Base-by-base conservation (phyloP, 2,797 vertebrate species). In the Sebastes variabilis region DNA sequence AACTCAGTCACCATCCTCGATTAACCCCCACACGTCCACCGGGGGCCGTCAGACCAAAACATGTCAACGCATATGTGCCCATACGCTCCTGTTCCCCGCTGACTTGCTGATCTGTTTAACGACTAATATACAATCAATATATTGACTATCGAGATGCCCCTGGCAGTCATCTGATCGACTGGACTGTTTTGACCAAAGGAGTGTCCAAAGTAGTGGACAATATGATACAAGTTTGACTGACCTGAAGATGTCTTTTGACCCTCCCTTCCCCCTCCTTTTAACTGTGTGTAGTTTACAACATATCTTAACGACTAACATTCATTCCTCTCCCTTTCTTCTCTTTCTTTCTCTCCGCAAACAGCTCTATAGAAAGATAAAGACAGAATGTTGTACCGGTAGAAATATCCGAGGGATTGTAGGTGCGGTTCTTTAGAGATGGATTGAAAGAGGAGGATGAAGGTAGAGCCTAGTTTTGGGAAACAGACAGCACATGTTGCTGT, bases 1-100 rank as follows among this genome's bases (percentile, higher is more conserved):
- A 95, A 94, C 92, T 92, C 95, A 30, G 95, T 95, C 29, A 85
- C 92, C 81, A 84, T 96, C 86, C 94, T 97, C 20, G 96, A 97
- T 91, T 97, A 97, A 93, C 80, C 72, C 29, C 81, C 30, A 52
- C 12, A 60, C 66, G 22, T 83, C 85, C 78, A 66, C 67, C 27
- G 38, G 73, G 85, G 83, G 86, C 83, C 89, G 81, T 83, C 85
- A 90, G 91, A 92, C 92, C 91, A 93, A 92, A 94, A 93, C 89
- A 91, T 89, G 86, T 92, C 92, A 91, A 93, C 93, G 91, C 94
- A 85, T 89, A 93, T 69, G 94, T 94, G 93, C 92, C 93, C 94
- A 84, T 92, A 86, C 25, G 59, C 85, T 88, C 85, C 84, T 89
- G 80, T 86, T 88, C 90, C 92, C 87, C 64, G 52, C 87, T 66